Conservation (phyloP, 2,797 vertebrate species). For the Tinamus major region DNA sequence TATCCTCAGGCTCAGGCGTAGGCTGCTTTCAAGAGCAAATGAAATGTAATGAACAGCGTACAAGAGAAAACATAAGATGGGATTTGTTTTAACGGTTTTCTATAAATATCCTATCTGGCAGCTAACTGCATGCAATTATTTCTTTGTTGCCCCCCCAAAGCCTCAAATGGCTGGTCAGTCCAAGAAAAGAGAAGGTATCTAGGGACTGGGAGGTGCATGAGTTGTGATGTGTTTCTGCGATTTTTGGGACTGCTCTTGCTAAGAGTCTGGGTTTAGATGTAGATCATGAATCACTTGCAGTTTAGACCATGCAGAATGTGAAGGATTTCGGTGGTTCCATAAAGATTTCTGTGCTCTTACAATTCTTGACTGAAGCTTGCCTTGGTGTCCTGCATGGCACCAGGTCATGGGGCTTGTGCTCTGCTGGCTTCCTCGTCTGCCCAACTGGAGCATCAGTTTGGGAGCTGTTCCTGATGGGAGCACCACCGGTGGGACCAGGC, state of each 20-base stretch:
- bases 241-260: background rate
- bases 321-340: background rate
- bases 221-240: accelerated
- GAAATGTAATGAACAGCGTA: background rate
- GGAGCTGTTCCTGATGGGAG: background rate
- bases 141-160: background rate
- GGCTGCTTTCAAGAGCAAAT: constrained; percentile 13
- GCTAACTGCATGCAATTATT: background rate
- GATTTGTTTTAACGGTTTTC: constrained; percentile 39
- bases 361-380: background rate
- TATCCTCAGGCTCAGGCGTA: background rate
- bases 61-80: background rate
- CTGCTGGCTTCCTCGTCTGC: background rate
- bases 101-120: constrained; percentile 19
- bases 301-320: background rate
- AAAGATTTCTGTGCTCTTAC: background rate
- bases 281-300: background rate
- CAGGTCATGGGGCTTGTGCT: accelerated
- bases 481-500: background rate
- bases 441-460: background rate
- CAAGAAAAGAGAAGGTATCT: accelerated
- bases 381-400: background rate
- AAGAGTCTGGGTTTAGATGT: background rate
- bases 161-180: background rate
- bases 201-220: accelerated